Evolutionary conservation across 2,113 vertebrate species (phyloP).

Genomic region (Felis chaus): DNA sequence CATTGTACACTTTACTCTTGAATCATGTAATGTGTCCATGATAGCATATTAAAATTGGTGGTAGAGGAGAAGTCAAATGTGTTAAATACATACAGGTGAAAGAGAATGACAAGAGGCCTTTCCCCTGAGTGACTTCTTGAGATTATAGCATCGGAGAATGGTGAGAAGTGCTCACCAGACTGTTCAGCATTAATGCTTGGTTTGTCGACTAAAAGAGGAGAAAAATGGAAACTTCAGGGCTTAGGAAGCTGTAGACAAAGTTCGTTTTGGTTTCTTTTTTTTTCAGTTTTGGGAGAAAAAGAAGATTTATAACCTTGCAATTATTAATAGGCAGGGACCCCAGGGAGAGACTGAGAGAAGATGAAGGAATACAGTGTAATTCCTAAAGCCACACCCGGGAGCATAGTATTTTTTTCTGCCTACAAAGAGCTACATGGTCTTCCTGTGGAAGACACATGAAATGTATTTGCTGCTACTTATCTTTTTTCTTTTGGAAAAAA

Average conservation of each 20-base stretch:
- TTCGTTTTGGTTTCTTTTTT: neutral
- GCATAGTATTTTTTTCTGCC: neutral
- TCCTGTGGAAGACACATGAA: neutral
- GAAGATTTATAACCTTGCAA: neutral
- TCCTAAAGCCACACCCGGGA: neutral
- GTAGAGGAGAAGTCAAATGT: neutral
- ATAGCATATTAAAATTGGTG: neutral
- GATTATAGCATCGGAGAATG: neutral
- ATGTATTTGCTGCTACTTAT: neutral
- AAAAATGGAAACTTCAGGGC: neutral
- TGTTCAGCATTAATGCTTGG: neutral
- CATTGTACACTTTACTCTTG: neutral
- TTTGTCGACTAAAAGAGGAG: neutral
- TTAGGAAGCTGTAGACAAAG: neutral
- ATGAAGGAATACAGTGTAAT: neutral
- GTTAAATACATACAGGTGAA: neutral
- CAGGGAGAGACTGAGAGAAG: neutral
- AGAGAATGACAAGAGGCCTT: neutral
- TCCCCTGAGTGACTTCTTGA: neutral
- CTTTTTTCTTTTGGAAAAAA: neutral
- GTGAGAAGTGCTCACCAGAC: rapidly evolving
- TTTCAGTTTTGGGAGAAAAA: neutral
- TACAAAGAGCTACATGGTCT: neutral
- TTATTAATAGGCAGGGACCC: neutral
- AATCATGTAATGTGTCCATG: neutral